Evolutionary conservation across 1,140 invertebrate species (phyloP).

Genomic region (Gyrodactylus salaris): DNA sequence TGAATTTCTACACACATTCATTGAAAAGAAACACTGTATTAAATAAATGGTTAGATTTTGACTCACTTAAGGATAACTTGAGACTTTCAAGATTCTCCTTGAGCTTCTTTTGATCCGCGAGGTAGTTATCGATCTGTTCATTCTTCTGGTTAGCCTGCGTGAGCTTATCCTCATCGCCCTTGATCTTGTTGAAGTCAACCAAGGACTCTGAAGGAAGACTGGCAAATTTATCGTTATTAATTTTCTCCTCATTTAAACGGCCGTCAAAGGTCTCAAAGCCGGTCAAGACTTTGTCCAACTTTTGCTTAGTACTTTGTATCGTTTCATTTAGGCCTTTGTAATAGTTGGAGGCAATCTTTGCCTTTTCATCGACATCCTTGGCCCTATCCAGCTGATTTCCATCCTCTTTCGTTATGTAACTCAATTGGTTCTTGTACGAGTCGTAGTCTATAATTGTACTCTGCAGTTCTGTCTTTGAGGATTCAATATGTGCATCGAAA

Average conservation of each 20-base stretch:
- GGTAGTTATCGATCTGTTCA: background rate
- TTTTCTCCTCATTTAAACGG: background rate
- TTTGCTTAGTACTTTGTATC: background rate
- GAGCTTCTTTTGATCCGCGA: background rate
- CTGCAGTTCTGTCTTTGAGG: background rate
- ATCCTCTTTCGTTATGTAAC: background rate
- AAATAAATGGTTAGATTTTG: background rate
- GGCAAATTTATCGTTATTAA: background rate
- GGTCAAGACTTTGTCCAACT: background rate
- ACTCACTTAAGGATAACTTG: background rate
- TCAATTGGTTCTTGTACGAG: background rate
- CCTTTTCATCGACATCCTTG: background rate
- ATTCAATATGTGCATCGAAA: background rate
- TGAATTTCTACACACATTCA: background rate
- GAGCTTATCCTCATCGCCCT: background rate
- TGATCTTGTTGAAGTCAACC: background rate
- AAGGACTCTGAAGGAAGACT: background rate
- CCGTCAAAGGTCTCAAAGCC: background rate
- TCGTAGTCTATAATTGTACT: background rate
- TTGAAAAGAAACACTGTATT: background rate
- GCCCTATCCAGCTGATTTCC: background rate
- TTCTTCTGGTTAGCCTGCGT: background rate
- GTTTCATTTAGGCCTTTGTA: background rate
- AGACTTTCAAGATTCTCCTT: background rate
- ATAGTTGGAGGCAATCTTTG: background rate